phyloP scores from a whole-genome alignment of 1,140 invertebrate genomes.

The Lucilia cuprina region DNA sequence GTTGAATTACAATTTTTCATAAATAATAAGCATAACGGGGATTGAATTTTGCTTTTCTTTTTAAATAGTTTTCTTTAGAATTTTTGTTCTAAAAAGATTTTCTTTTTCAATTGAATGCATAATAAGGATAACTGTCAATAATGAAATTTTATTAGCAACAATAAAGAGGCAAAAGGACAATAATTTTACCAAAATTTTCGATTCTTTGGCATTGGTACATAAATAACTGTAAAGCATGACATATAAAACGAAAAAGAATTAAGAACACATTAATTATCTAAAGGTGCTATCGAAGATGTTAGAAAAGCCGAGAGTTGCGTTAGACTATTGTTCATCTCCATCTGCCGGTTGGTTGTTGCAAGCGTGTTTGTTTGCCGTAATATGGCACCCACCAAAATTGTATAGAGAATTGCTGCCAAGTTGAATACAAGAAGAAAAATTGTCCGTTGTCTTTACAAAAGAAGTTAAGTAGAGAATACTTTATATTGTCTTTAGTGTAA shows the following conservation, averaged over 20 bases:
- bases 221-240: slow-evolving; percentile 35
- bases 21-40: slow-evolving; percentile 42
- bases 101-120: not conserved
- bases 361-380: not conserved
- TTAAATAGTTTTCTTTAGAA: not conserved
- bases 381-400: not conserved
- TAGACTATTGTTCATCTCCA: not conserved
- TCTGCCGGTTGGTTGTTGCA: not conserved
- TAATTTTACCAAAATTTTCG: not conserved
- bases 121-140: slow-evolving; percentile 23
- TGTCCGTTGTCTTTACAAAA: not conserved
- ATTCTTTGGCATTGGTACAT: not conserved
- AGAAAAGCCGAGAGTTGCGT: not conserved
- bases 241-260: not conserved
- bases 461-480: not conserved
- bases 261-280: slow-evolving; percentile 2
- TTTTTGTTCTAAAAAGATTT: not conserved
- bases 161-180: not conserved
- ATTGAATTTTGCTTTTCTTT: not conserved
- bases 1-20: slow-evolving; percentile 43
- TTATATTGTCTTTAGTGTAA: not conserved
- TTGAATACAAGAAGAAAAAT: not conserved
- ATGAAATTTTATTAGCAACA: slow-evolving; percentile 1
- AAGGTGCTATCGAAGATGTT: not conserved
- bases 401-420: not conserved